Conservation (phyloP, 2,888 invertebrate genomes). For the Hydropsyche betteni region DNA sequence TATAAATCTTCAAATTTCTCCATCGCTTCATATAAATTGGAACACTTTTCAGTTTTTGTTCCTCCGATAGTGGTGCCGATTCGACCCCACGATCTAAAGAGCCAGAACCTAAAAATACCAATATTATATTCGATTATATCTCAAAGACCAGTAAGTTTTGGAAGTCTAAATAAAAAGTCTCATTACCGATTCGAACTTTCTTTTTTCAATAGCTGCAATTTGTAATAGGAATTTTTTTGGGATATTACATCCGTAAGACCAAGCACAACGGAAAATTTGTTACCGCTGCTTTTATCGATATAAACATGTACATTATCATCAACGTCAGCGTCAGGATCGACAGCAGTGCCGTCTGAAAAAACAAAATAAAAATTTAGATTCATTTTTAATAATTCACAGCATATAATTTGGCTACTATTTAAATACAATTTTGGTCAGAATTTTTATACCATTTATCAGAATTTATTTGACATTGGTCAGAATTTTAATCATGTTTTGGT, state of each 20-base stretch:
- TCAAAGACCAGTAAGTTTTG: background rate
- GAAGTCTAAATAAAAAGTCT: slow-evolving; percentile 54
- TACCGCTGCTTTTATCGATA: slow-evolving; percentile 61
- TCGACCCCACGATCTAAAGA: slow-evolving; percentile 95
- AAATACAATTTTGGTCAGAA: no score
- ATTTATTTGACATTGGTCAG: no score
- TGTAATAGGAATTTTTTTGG: slow-evolving; percentile 94
- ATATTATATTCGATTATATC: background rate
- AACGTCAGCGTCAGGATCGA: slow-evolving; percentile 90
- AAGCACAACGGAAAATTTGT: slow-evolving; percentile 81
- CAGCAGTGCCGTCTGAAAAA: slow-evolving; percentile 77
- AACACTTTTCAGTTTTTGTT: slow-evolving; percentile 68
- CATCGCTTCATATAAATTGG: slow-evolving; percentile 67
- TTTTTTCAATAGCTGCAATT: slow-evolving; percentile 86
- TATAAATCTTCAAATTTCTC: slow-evolving; percentile 71
- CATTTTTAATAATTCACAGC: no score
- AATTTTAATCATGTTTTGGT: no score
- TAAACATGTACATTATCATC: slow-evolving; percentile 84
- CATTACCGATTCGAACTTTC: slow-evolving; percentile 70
- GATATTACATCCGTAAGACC: slow-evolving; percentile 85
- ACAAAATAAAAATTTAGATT: no score
- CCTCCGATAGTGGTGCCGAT: slow-evolving; percentile 94
- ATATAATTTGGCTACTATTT: no score
- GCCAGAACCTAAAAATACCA: slow-evolving; percentile 68
- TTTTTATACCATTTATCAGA: no score